These are phyloP conservation scores for Eptatretus atami DNA, from an alignment of 2,797 vertebrate species.

Conservation along the genomic window DNA sequence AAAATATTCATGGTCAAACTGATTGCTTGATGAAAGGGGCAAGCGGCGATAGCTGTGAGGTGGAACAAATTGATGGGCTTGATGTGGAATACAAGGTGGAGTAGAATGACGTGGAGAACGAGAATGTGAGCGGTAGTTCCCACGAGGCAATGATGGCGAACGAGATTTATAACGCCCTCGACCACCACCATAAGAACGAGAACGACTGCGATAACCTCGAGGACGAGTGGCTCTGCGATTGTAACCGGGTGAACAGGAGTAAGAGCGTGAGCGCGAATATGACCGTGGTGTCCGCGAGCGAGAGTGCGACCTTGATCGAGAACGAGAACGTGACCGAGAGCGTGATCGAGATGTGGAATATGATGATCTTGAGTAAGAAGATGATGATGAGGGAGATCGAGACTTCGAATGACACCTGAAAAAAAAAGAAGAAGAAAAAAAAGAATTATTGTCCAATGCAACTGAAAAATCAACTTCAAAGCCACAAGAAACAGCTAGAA, in stretches of 20 bases:
- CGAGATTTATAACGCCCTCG: constrained; percentile 29
- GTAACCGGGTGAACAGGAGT: constrained; percentile 43
- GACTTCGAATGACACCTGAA: no score
- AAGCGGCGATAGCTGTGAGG: not conserved
- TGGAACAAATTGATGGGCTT: not conserved
- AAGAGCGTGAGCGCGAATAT: constrained; percentile 38
- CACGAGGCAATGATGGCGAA: constrained; percentile 29
- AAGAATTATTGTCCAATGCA: not conserved
- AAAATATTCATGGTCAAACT: constrained; percentile 30
- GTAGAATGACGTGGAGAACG: constrained; percentile 14
- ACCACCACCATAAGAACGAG: constrained; percentile 17
- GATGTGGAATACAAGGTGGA: not conserved
- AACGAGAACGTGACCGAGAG: constrained; percentile 33
- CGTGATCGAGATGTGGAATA: constrained; percentile 36
- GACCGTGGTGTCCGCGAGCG: constrained; percentile 41
- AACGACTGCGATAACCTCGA: constrained; percentile 25
- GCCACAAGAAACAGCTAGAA: no score
- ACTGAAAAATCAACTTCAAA: not conserved
- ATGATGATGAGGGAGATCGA: constrained; percentile 32
- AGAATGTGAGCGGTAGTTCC: constrained; percentile 34
- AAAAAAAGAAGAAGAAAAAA: constrained; percentile 10
- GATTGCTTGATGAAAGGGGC: constrained; percentile 14
- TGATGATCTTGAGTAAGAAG: constrained; percentile 30
- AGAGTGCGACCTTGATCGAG: constrained; percentile 15
- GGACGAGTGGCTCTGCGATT: not conserved